phyloP scores from a whole-genome alignment of 2,888 invertebrate genomes.

The Pilophorus perplexus region DNA sequence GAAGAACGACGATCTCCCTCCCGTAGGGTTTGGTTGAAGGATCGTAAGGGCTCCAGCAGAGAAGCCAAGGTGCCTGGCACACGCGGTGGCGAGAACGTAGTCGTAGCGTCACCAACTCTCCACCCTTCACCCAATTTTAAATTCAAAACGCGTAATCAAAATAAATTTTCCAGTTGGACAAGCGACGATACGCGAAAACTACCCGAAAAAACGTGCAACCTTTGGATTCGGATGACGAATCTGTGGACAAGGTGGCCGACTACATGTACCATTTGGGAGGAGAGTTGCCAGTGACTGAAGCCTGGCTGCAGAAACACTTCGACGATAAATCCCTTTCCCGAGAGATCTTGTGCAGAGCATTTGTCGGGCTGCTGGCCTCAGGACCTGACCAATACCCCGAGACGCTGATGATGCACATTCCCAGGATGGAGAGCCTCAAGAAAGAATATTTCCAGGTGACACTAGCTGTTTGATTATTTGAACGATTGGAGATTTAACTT shows the following conservation, averaged over 20 bases:
- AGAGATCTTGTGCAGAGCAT: neutral
- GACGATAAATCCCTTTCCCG: neutral
- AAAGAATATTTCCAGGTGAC: slow-evolving; percentile 13
- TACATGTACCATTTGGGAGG: slow-evolving; percentile 21
- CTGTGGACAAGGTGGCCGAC: slow-evolving; percentile 9
- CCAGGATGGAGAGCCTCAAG: neutral
- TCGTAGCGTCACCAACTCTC: too few species aligned
- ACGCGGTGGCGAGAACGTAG: too few species aligned
- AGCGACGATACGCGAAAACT: too few species aligned
- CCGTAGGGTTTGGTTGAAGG: too few species aligned
- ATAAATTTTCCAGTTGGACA: too few species aligned
- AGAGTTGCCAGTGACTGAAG: slow-evolving; percentile 1
- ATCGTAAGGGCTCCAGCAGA: too few species aligned
- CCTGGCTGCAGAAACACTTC: slow-evolving; percentile 17
- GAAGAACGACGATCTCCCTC: too few species aligned
- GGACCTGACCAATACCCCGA: slow-evolving; percentile 9
- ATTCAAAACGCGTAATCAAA: too few species aligned
- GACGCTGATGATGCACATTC: slow-evolving; percentile 23
- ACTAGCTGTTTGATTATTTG: neutral
- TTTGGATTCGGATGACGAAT: slow-evolving; percentile 6
- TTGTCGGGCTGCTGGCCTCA: neutral
- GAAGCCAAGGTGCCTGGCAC: too few species aligned
- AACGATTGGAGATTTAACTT: neutral
- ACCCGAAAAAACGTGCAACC: too few species aligned
- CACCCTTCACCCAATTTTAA: too few species aligned